Base-by-base conservation (phyloP, 2,113 vertebrate genomes). In the Sinocyclocheilus maitianheensis region DNA sequence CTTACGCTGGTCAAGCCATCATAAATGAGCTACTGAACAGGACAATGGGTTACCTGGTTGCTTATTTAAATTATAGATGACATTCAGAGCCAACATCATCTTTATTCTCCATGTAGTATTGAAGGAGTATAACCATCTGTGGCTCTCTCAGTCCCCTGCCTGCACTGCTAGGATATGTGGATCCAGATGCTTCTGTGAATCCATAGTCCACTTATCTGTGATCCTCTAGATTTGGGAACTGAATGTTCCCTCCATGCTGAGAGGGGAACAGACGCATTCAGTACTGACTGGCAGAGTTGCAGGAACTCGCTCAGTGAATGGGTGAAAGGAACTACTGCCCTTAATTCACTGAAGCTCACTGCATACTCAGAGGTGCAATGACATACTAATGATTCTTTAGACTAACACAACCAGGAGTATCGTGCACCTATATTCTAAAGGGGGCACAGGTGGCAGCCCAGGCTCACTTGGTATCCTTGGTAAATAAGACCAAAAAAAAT, bases 211-310 rank as follows among this genome's bases (percentile, higher is more conserved):
- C 40, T 69, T 77, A 34, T 74, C 24, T 58, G 60, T 76, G n/a
- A 16, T 77, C 72, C 62, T 76, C 51, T 58, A 79, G 14, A 72
- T 65, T 83, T 46, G 60, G 67, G 77, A 81, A 86, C 85, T 48
- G 65, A 81, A 81, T 74, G 85, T 81, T 81, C 78, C 63, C 53
- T 76, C 18, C 87, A 85, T 26, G 48, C 67, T 71, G 46, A 46
- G 82, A 84, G 75, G 46, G 77, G 48, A 24, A 58, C 77, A 77
- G 46, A 40, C 63, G 34, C 60, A 72, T 30, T 63, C 62, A 74
- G 63, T 58, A 85, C 60, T 18, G 83, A 37, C 7, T 16, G 40
- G 22, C 69, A 80, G 58, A 16, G 48, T 11, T 77, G 48, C 76
- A n/a, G 13, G 46, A 65, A 46, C 37, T 18, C 14, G 67, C 34